Evolutionary conservation across 1,140 invertebrate species (phyloP).

Genomic region (Drosophila lacertosa): DNA sequence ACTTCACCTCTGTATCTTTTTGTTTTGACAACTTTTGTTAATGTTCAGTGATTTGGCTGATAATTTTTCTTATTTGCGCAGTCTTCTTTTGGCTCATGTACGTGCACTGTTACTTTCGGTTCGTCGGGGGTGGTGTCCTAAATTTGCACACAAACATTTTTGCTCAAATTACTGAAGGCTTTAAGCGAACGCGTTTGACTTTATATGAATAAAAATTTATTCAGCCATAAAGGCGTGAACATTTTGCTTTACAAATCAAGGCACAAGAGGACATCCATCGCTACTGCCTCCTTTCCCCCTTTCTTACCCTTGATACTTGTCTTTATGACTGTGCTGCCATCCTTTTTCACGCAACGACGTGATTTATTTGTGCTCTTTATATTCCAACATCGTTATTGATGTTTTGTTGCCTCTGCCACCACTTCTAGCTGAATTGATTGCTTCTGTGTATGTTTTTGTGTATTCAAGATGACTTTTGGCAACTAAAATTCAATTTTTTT

Average conservation of each 20-base stretch:
- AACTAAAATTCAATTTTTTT: slow-evolving; percentile 66
- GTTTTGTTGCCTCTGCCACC: slow-evolving; percentile 19
- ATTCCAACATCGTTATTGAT: slow-evolving; percentile 63
- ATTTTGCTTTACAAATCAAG: slow-evolving; percentile 50
- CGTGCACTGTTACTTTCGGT: slow-evolving; percentile 13
- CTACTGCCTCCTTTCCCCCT: background rate
- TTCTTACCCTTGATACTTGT: slow-evolving; percentile 35
- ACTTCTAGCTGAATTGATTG: slow-evolving; percentile 56
- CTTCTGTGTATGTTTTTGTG: slow-evolving; percentile 44
- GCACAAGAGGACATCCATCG: slow-evolving; percentile 8
- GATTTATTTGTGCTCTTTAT: slow-evolving; percentile 76
- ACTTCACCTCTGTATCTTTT: background rate
- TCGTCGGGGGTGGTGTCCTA: slow-evolving; percentile 9
- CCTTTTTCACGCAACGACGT: slow-evolving; percentile 57
- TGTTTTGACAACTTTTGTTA: slow-evolving; percentile 23
- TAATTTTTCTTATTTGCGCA: slow-evolving; percentile 55
- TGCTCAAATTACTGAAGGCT: slow-evolving; percentile 55
- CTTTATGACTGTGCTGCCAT: slow-evolving; percentile 60
- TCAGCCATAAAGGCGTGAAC: slow-evolving; percentile 70
- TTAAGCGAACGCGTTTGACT: slow-evolving; percentile 9
- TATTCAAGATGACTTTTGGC: slow-evolving; percentile 44
- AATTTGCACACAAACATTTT: slow-evolving; percentile 33
- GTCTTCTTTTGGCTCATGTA: slow-evolving; percentile 32
- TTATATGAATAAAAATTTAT: slow-evolving; percentile 69
- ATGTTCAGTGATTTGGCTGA: slow-evolving; percentile 61